These are phyloP conservation scores for Eptesicus fuscus DNA, from an alignment of 2,113 vertebrate species.

Conservation along the genomic window DNA sequence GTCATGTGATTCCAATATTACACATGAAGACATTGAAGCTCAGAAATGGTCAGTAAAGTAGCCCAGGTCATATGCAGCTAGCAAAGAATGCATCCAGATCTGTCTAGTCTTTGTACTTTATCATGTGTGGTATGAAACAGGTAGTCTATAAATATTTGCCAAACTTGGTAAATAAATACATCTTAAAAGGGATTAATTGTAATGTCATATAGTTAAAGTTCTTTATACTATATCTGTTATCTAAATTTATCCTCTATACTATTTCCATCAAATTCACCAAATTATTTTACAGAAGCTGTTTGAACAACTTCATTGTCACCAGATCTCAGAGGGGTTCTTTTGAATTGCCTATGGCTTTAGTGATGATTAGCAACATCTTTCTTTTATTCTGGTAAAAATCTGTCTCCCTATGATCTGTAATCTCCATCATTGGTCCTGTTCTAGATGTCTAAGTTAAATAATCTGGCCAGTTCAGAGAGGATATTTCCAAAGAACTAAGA, in stretches of 20 bases:
- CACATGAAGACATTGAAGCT: background rate
- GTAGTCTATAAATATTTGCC: background rate
- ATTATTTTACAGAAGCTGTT: background rate
- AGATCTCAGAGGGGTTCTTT: background rate
- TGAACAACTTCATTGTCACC: background rate
- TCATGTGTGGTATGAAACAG: background rate
- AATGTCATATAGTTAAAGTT: background rate
- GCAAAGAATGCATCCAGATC: background rate
- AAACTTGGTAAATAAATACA: background rate
- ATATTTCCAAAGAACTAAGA: background rate
- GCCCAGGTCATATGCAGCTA: background rate
- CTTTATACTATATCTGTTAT: background rate
- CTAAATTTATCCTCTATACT: background rate
- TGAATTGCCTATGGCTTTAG: background rate
- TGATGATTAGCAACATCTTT: slow-evolving; percentile 9
- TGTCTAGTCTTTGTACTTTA: background rate
- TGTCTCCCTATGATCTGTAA: background rate
- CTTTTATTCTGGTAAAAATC: background rate
- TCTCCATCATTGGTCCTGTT: background rate
- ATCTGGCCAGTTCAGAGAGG: background rate
- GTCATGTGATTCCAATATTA: background rate
- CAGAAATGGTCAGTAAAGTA: background rate
- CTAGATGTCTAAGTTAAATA: background rate
- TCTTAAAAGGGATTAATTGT: background rate
- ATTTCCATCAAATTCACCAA: background rate